Conservation (phyloP, 2,888 invertebrate genomes). For the Xanthorhoe designata region DNA sequence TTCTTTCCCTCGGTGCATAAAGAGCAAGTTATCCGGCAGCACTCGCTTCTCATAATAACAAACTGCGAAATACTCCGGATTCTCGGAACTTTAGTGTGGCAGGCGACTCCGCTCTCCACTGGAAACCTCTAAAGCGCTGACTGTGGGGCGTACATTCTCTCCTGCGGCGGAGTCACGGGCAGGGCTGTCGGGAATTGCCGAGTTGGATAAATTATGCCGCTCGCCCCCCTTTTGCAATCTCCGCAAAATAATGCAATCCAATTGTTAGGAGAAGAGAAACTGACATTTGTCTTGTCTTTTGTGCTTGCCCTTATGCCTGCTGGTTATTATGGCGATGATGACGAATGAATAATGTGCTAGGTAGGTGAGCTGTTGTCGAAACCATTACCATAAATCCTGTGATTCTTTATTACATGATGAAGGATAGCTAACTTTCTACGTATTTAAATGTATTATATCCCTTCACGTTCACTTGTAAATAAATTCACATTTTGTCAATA, state of each 20-base stretch:
- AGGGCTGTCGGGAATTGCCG: constrained; percentile 79
- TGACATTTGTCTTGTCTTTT: constrained; percentile 71
- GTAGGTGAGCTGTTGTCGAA: constrained; percentile 14
- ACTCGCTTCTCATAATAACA: constrained; percentile 76
- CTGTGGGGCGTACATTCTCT: constrained; percentile 75
- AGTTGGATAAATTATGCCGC: constrained; percentile 78
- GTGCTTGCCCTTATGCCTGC: constrained; percentile 56
- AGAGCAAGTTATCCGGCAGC: constrained; percentile 72
- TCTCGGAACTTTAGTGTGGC: constrained; percentile 77
- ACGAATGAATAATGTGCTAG: constrained; percentile 33
- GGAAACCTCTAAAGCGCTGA: constrained; percentile 82
- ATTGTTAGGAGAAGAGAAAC: constrained; percentile 69
- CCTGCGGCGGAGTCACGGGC: constrained; percentile 70
- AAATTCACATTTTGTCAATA: too few species aligned
- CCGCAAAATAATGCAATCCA: constrained; percentile 80
- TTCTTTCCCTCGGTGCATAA: constrained; percentile 69
- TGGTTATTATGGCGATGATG: constrained; percentile 41
- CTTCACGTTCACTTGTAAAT: too few species aligned
- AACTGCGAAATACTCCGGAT: constrained; percentile 81
- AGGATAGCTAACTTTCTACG: not conserved
- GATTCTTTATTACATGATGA: not conserved
- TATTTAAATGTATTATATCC: too few species aligned
- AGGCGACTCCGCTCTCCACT: constrained; percentile 65
- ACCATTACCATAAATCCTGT: not conserved
- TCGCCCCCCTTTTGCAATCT: constrained; percentile 74